phyloP scores from a whole-genome alignment of 1,140 invertebrate genomes.

The Sycophila sp. region DNA sequence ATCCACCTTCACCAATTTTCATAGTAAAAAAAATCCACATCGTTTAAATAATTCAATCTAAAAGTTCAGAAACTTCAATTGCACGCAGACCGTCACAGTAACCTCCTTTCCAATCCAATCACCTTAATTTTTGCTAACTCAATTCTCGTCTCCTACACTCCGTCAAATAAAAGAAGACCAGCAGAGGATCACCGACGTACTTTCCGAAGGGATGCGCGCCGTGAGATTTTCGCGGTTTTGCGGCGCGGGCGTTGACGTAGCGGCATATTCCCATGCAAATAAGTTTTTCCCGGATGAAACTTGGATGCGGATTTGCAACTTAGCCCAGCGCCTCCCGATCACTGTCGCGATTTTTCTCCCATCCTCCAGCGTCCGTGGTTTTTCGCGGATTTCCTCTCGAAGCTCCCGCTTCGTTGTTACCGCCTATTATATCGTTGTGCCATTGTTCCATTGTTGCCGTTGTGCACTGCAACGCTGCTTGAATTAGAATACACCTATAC shows the following conservation, averaged over 20 bases:
- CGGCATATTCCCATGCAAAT: constrained; percentile 35
- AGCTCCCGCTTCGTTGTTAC: neutral
- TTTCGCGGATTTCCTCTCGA: constrained; percentile 6
- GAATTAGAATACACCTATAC: neutral
- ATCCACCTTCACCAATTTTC: too few relatives aligned
- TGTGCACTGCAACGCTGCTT: neutral
- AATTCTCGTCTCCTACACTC: neutral
- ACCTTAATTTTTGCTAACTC: neutral
- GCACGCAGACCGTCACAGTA: neutral
- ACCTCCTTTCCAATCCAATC: neutral
- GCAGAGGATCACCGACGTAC: neutral
- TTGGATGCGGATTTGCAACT: constrained; percentile 25
- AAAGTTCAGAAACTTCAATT: neutral
- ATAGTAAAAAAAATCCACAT: too few relatives aligned
- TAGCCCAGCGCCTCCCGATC: neutral
- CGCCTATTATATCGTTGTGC: neutral
- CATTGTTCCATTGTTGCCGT: neutral
- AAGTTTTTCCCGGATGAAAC: neutral
- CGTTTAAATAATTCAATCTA: too few relatives aligned
- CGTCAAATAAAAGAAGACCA: neutral
- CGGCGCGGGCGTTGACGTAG: neutral
- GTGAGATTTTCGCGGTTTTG: neutral
- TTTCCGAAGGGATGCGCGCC: neutral
- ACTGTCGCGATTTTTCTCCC: constrained; percentile 7
- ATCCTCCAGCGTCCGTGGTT: neutral